Percentiles rank a stretch among this genome's conserved stretches.
Evolutionary conservation across 2,797 vertebrate species (phyloP).

Genomic region (Gadopsis marmoratus): DNA sequence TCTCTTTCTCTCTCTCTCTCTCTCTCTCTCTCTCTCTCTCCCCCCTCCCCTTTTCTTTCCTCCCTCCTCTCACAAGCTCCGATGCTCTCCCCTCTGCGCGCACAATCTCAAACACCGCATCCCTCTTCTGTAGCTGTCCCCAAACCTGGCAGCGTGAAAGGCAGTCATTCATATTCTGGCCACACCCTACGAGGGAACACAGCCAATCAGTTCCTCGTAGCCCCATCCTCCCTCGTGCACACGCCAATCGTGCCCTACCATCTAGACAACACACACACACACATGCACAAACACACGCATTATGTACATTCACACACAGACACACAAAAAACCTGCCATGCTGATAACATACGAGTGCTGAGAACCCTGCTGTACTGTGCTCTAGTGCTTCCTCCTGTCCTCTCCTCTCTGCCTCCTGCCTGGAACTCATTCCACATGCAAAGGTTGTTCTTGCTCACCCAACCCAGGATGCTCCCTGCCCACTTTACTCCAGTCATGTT

Average conservation of each 20-base stretch:
- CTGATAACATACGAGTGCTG: conserved; percentile 61
- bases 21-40: conserved; percentile 55
- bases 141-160: conserved; percentile 70
- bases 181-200: conserved; percentile 71
- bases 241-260: conserved; percentile 59
- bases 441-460: conserved; percentile 59
- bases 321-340: conserved; percentile 50
- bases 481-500: conserved; percentile 57
- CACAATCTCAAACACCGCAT: conserved; percentile 70
- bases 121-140: conserved; percentile 74
- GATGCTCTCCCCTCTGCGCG: conserved; percentile 56
- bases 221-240: conserved; percentile 65
- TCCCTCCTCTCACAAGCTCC: conserved; percentile 58
- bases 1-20: conserved; percentile 58
- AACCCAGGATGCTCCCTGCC: conserved; percentile 54
- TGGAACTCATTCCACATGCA: conserved; percentile 75
- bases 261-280: conserved; percentile 47
- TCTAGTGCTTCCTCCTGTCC: conserved; percentile 54
- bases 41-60: conserved; percentile 45
- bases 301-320: not conserved
- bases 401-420: conserved; percentile 49
- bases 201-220: conserved; percentile 74
- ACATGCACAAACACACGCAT: conserved; percentile 10
- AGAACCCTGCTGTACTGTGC: conserved; percentile 53
- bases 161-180: conserved; percentile 78